Base-by-base conservation (phyloP, 2,888 invertebrate genomes). In the Aporophyla nigra region DNA sequence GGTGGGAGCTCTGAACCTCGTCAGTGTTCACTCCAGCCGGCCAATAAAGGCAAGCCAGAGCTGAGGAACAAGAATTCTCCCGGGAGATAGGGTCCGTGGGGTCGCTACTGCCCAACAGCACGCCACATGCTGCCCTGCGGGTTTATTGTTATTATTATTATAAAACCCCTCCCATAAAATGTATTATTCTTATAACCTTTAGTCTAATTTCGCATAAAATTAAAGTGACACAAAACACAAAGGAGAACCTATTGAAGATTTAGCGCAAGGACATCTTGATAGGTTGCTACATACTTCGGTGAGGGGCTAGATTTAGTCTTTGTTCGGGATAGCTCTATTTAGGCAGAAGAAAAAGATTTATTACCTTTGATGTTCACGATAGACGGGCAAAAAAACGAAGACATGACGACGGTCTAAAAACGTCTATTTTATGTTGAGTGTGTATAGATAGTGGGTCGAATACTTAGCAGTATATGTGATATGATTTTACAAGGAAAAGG, bases 311-410 rank as follows among this genome's bases (percentile, higher is more conserved):
- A 77, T 70, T 69, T 78, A 84, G 80, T 75, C 81, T 80, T 87
- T 87, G 84, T 88, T 78, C 78, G 73, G 72, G 78, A 89, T 88
- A 83, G 85, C 84, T 87, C 82, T 88, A 87, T 88, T 87, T 87
- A 86, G 80, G 77, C 83, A 84, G 76, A 89, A 89, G 86, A 86
- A 88, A 87, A 86, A 89, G 89, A 89, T 89, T 89, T 88, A 89
- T 89, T 89, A 85, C 86, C 81, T 81, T 74, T 83, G 86, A 89
- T 86, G 87, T 84, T 61, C 79, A 78, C 73, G 85, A 89, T 87
- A 86, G 84, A 82, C 84, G 82, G 53, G 65, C 70, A 86, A 87
- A 89, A 88, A 89, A 85, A 82, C 78, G 81, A 71, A 78, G 71
- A 89, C 76, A 80, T 82, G 83, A 86, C 74, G 81, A 78, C 81